Evolutionary conservation across 2,113 vertebrate species (phyloP).

Genomic region (Ursus arctos): DNA sequence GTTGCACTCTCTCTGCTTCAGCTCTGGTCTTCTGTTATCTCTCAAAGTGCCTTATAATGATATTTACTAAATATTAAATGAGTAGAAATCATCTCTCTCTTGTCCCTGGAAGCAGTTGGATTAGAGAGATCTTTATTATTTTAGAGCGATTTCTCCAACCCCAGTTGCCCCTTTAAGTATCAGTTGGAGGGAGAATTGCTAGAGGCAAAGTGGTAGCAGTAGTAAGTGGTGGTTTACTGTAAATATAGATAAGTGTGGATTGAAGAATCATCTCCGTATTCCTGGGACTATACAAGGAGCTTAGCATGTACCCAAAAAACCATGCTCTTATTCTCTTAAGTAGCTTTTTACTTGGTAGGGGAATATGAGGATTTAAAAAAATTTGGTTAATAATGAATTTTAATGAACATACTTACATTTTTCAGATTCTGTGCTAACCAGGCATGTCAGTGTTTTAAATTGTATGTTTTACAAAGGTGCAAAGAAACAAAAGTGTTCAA

Average conservation of each 20-base stretch:
- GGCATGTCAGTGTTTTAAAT: slow-evolving; percentile 76
- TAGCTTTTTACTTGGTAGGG: slow-evolving; percentile 22
- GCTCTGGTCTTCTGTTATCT: background rate
- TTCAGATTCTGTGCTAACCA: slow-evolving; percentile 82
- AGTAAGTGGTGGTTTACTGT: background rate
- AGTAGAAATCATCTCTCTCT: background rate
- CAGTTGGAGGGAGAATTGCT: slow-evolving; percentile 24
- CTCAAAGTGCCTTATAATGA: background rate
- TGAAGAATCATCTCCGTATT: background rate
- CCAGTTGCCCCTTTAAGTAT: background rate
- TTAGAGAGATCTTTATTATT: background rate
- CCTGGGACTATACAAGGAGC: background rate
- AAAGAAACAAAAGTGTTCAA: slow-evolving; percentile 81
- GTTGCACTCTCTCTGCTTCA: background rate
- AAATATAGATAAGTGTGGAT: background rate
- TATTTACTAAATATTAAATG: slow-evolving; percentile 26
- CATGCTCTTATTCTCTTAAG: background rate
- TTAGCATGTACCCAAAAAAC: background rate
- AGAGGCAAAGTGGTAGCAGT: background rate
- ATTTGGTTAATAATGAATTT: slow-evolving; percentile 55
- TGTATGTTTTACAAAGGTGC: slow-evolving; percentile 83
- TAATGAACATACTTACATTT: slow-evolving; percentile 77
- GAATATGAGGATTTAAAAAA: background rate
- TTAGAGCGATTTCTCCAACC: background rate
- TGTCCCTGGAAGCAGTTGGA: background rate